phyloP scores from a whole-genome alignment of 2,888 invertebrate genomes.

The Athalia rosae region DNA sequence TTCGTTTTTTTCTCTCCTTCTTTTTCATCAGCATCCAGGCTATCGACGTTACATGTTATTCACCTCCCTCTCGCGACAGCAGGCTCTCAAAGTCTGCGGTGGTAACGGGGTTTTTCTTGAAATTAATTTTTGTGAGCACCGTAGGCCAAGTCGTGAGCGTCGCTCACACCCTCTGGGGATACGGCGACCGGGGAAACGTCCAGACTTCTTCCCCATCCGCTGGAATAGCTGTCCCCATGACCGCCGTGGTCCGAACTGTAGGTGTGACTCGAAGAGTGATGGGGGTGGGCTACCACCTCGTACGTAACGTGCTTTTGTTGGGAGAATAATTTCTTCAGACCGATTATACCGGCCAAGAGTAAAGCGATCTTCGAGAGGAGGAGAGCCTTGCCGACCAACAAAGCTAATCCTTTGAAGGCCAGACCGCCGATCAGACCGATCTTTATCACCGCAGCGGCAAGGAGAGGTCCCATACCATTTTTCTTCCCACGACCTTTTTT shows the following conservation, averaged over 20 bases:
- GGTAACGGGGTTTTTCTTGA: not conserved
- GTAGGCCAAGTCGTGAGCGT: constrained; percentile 80
- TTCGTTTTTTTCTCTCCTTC: no score
- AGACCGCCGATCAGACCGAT: constrained; percentile 87
- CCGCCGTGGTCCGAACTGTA: constrained; percentile 71
- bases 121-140: constrained; percentile 74
- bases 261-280: constrained; percentile 77
- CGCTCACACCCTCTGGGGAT: constrained; percentile 53
- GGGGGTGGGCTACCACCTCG: constrained; percentile 84
- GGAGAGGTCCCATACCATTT: constrained; percentile 83
- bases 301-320: constrained; percentile 85
- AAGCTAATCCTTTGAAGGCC: constrained; percentile 86
- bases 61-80: not conserved
- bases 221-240: constrained; percentile 75
- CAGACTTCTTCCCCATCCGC: constrained; percentile 77
- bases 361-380: constrained; percentile 90
- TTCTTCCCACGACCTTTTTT: constrained; percentile 81
- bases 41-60: no score
- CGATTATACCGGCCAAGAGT: constrained; percentile 86
- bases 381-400: constrained; percentile 90
- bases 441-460: constrained; percentile 87
- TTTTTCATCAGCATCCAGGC: no score
- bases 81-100: constrained; percentile 11
- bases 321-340: constrained; percentile 87
- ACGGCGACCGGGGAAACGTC: constrained; percentile 52